Percentiles rank a stretch among this genome's conserved stretches.
Evolutionary conservation across 92 coral and sea anemone species (phyloP).

Genomic region (Blastomussa wellsi): DNA sequence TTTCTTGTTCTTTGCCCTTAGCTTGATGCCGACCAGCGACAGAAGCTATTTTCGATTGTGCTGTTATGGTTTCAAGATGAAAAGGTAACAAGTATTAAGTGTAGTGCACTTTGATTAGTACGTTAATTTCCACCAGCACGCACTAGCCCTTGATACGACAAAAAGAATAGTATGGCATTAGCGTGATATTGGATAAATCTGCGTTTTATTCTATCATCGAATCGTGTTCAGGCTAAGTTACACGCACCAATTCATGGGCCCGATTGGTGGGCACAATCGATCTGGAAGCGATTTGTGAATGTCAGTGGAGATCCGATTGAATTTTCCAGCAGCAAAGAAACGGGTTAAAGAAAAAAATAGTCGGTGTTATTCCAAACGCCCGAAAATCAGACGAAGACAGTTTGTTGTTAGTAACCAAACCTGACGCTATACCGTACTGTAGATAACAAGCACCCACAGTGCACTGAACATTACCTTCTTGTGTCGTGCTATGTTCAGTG

Average conservation of each 20-base stretch:
- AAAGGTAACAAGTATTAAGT: slow-evolving; percentile 57
- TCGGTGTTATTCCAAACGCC: neutral
- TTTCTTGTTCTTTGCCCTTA: slow-evolving; percentile 19
- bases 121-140: neutral
- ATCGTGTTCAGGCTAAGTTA: no score
- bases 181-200: no score
- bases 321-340: slow-evolving; percentile 32
- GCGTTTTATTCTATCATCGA: no score
- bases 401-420: neutral
- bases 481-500: slow-evolving; percentile 26
- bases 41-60: slow-evolving; percentile 76
- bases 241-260: no score
- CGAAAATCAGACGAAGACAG: neutral
- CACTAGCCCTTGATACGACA: neutral
- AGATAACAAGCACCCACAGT: slow-evolving; percentile 16
- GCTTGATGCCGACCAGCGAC: slow-evolving; percentile 92
- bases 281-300: no score
- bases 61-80: slow-evolving; percentile 79
- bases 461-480: slow-evolving; percentile 20
- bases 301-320: neutral
- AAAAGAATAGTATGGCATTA: no score
- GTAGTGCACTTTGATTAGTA: neutral
- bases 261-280: no score
- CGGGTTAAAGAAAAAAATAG: slow-evolving; percentile 10
- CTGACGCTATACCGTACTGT: neutral